Conservation (phyloP, 2,797 vertebrate species). For the Ispidina lecontei region DNA sequence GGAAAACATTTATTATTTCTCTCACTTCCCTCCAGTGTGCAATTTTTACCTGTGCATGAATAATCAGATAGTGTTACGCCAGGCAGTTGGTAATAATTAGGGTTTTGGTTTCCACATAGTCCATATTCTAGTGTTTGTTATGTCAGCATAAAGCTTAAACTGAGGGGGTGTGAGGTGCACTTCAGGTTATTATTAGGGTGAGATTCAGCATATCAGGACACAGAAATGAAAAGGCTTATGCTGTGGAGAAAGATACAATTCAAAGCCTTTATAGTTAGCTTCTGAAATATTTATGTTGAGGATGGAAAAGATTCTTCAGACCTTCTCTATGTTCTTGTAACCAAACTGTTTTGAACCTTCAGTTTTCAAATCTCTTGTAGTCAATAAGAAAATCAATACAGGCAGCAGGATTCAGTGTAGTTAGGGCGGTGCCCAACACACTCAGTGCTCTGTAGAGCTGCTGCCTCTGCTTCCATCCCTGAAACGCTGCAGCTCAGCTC, state of each 20-base stretch:
- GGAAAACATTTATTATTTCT: not conserved
- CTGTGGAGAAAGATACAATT: not conserved
- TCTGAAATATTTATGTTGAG: constrained; percentile 17
- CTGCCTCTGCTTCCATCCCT: not conserved
- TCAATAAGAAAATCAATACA: constrained; percentile 40
- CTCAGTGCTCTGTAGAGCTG: not conserved
- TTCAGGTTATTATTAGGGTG: not conserved
- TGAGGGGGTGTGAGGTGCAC: not conserved
- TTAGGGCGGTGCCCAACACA: not conserved
- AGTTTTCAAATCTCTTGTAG: not conserved
- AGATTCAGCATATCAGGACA: not conserved
- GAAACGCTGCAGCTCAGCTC: no score
- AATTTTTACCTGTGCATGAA: not conserved
- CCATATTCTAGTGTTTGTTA: not conserved
- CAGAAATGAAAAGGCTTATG: not conserved
- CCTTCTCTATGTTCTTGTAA: constrained; percentile 4
- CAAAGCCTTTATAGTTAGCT: not conserved
- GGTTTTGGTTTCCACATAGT: not conserved
- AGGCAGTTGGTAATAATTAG: not conserved
- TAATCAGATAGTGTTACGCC: not conserved
- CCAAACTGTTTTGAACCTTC: constrained; percentile 29
- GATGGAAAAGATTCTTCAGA: not conserved
- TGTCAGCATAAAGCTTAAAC: not conserved
- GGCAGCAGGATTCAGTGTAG: not conserved
- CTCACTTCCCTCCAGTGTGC: not conserved